Evolutionary conservation across 2,113 vertebrate genomes (phyloP).

Genomic region (Seriola dumerili): DNA sequence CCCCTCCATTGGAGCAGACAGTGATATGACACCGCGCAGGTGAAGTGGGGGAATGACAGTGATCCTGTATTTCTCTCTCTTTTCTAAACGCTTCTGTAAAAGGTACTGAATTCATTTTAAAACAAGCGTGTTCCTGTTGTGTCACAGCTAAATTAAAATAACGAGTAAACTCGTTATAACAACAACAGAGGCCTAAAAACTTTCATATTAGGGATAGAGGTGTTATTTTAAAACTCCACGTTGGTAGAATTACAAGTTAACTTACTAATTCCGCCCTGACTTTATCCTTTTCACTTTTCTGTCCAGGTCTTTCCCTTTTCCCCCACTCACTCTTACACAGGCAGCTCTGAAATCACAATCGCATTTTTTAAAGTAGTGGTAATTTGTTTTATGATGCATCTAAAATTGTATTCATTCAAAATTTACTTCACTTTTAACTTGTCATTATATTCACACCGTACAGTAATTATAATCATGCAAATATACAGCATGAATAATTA

Average conservation of each 20-base stretch:
- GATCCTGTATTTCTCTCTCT: neutral
- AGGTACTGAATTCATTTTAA: neutral
- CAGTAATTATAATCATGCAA: too few relatives aligned
- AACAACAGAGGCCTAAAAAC: neutral
- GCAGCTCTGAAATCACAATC: too few relatives aligned
- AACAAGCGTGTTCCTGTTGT: neutral
- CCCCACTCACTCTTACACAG: neutral
- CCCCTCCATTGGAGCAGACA: slow-evolving; percentile 27
- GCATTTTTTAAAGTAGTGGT: neutral
- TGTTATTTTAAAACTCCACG: neutral
- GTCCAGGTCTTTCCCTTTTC: neutral
- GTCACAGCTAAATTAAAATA: neutral
- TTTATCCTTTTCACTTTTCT: neutral
- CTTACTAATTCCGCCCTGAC: too few relatives aligned
- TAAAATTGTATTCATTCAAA: neutral
- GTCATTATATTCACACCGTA: too few relatives aligned
- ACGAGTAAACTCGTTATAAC: neutral
- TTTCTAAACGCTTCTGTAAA: neutral
- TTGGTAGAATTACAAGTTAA: neutral
- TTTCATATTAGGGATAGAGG: neutral
- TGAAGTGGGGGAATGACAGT: slow-evolving; percentile 18
- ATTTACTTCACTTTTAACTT: too few relatives aligned
- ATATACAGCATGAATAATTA: too few relatives aligned
- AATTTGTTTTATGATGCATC: neutral
- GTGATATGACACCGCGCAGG: slow-evolving; percentile 39